Evolutionary conservation across 2,797 vertebrate species (phyloP).

Genomic region (Macroramphosus scolopax): DNA sequence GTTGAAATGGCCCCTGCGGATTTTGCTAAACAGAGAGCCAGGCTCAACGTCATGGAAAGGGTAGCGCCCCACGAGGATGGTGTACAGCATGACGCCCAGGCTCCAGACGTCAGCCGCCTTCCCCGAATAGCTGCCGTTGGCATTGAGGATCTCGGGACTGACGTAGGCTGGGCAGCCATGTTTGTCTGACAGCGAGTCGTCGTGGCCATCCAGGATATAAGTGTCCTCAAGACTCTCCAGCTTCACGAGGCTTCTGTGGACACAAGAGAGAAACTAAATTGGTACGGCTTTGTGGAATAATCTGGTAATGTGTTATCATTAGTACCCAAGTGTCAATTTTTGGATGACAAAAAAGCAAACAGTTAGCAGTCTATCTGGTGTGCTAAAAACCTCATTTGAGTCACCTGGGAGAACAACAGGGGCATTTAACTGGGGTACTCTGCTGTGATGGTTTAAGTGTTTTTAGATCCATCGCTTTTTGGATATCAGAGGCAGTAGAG

Average conservation of each 20-base stretch:
- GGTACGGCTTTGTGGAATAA: neutral
- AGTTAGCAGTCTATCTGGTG: no score
- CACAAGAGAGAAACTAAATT: slow-evolving; percentile 15
- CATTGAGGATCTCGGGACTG: slow-evolving; percentile 98
- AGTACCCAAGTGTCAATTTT: neutral
- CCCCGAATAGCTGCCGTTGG: slow-evolving; percentile 97
- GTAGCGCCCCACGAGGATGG: slow-evolving; percentile 97
- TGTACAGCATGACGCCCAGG: slow-evolving; percentile 98
- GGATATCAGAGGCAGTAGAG: slow-evolving; percentile 51
- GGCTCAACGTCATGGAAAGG: slow-evolving; percentile 99
- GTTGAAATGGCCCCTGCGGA: slow-evolving; percentile 97
- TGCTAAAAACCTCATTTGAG: neutral
- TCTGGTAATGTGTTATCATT: slow-evolving; percentile 5
- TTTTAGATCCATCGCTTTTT: slow-evolving; percentile 41
- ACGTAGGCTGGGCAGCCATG: slow-evolving; percentile 98
- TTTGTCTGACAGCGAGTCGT: slow-evolving; percentile 97
- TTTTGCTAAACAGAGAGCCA: slow-evolving; percentile 97
- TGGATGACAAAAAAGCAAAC: slow-evolving; percentile 7
- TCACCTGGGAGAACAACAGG: neutral
- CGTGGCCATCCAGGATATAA: slow-evolving; percentile 88
- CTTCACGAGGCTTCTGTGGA: slow-evolving; percentile 88
- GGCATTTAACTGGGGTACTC: slow-evolving; percentile 32
- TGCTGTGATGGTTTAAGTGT: slow-evolving; percentile 39
- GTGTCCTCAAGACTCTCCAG: slow-evolving; percentile 98
- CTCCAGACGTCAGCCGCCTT: slow-evolving; percentile 99